A percentile compares a stretch with the other conserved stretches of the same genome.
Conservation (phyloP, 2,888 invertebrate genomes). For the Anticlea derivata region DNA sequence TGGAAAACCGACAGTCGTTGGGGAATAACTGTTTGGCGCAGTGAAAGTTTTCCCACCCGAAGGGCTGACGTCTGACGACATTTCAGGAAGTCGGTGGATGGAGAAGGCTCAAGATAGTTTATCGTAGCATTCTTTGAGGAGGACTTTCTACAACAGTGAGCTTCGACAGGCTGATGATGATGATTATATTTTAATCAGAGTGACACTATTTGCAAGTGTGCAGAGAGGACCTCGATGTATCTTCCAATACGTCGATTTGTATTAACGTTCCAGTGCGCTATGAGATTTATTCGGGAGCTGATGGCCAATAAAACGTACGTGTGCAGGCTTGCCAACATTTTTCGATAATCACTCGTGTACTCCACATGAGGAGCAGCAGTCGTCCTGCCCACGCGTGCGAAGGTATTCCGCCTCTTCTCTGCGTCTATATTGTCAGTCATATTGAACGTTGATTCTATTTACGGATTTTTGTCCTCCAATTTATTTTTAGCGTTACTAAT, state of each 20-base stretch:
- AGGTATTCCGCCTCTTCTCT: conserved; percentile 53
- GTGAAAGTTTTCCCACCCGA: too few species aligned
- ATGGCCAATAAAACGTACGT: conserved; percentile 41
- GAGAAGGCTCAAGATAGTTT: too few species aligned
- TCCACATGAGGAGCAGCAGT: conserved; percentile 43
- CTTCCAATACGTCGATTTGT: conserved; percentile 30
- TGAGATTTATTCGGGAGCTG: conserved; percentile 40
- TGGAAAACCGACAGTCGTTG: too few species aligned
- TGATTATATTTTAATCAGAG: too few species aligned
- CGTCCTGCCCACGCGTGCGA: conserved; percentile 58
- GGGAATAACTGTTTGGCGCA: too few species aligned
- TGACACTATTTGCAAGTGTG: conserved; percentile 14
- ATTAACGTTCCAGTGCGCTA: conserved; percentile 33
- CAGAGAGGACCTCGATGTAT: conserved; percentile 25
- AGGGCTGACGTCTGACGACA: too few species aligned
- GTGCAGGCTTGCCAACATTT: conserved; percentile 44
- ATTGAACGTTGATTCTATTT: conserved; percentile 48
- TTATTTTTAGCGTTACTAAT: conserved; percentile 44
- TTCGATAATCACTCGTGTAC: conserved; percentile 30
- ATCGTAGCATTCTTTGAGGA: too few species aligned
- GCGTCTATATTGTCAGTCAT: conserved; percentile 47
- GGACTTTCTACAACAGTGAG: too few species aligned
- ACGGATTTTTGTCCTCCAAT: conserved; percentile 42
- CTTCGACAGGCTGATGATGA: too few species aligned
- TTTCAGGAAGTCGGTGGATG: too few species aligned